phyloP scores from a whole-genome alignment of 2,797 vertebrate species.

The Heterohyrax brucei region DNA sequence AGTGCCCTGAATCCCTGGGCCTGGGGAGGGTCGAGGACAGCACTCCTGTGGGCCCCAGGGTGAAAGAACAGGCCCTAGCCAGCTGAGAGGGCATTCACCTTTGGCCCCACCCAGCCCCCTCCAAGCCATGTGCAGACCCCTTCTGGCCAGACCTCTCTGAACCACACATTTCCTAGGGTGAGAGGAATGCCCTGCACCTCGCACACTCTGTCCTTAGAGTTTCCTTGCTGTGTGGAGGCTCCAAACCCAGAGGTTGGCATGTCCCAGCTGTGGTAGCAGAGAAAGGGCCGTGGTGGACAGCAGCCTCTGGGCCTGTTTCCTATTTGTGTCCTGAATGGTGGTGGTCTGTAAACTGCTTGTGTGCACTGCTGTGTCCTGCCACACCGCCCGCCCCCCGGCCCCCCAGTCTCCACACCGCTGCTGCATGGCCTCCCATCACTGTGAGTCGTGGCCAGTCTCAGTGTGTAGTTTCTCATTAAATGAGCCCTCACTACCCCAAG shows the following conservation, averaged over 20 bases:
- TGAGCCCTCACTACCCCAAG: conserved; percentile 68
- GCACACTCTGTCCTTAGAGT: background rate
- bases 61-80: background rate
- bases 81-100: conserved; percentile 13
- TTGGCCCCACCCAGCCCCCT: background rate
- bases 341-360: conserved; percentile 65
- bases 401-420: conserved; percentile 70
- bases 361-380: conserved; percentile 61
- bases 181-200: conserved; percentile 15
- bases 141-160: conserved; percentile 53
- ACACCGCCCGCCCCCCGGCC: conserved; percentile 48
- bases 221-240: background rate
- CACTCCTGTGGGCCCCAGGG: background rate
- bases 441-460: conserved; percentile 77
- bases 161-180: background rate
- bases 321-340: conserved; percentile 52
- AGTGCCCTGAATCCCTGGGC: conserved; percentile 42
- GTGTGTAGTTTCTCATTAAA: conserved; percentile 87
- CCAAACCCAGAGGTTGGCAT: background rate
- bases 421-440: conserved; percentile 83
- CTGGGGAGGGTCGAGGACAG: conserved; percentile 34
- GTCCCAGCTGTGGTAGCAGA: background rate
- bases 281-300: background rate
- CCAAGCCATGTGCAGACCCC: background rate
- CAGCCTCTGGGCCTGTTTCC: conserved; percentile 45